These are phyloP conservation scores for Eleginops maclovinus DNA, from an alignment of 2,113 vertebrate genomes.

Conservation along the genomic window DNA sequence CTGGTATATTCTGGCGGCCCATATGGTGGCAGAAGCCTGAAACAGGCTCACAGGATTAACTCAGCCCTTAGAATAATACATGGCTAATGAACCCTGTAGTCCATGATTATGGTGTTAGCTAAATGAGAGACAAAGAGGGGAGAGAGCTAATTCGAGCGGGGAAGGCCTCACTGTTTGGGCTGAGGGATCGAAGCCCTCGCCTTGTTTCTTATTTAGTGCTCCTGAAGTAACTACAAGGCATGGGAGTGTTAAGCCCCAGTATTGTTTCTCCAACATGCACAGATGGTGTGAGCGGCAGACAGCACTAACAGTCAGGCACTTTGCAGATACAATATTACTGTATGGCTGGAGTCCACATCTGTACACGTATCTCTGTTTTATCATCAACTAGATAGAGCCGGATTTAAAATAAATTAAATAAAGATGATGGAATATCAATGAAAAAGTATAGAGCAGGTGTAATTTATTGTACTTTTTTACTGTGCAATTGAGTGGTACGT, in stretches of 20 bases:
- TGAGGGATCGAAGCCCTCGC: slow-evolving; percentile 14
- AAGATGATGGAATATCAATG: background rate
- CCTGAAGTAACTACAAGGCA: slow-evolving; percentile 29
- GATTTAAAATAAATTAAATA: background rate
- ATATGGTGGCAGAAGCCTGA: slow-evolving; percentile 65
- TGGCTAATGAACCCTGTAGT: slow-evolving; percentile 62
- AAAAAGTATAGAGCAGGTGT: background rate
- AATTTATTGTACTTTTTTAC: too few species aligned
- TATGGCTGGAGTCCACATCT: background rate
- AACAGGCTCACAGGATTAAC: slow-evolving; percentile 67
- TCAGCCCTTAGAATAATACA: slow-evolving; percentile 58
- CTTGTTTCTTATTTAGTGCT: slow-evolving; percentile 9
- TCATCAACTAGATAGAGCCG: background rate
- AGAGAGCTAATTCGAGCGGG: slow-evolving; percentile 56
- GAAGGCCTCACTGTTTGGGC: slow-evolving; percentile 38
- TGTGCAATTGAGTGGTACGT: too few species aligned
- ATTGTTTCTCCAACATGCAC: slow-evolving; percentile 39
- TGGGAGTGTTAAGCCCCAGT: slow-evolving; percentile 26
- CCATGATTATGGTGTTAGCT: slow-evolving; percentile 67
- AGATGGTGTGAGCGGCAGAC: slow-evolving; percentile 11
- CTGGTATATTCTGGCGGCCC: slow-evolving; percentile 35
- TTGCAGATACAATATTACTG: background rate
- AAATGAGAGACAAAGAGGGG: slow-evolving; percentile 60
- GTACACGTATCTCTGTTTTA: background rate
- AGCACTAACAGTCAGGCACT: background rate